Evolutionary conservation across 2,797 vertebrate species (phyloP), one percentile per base, ranked within the genome.

Genomic region (Trachops cirrhosus): DNA sequence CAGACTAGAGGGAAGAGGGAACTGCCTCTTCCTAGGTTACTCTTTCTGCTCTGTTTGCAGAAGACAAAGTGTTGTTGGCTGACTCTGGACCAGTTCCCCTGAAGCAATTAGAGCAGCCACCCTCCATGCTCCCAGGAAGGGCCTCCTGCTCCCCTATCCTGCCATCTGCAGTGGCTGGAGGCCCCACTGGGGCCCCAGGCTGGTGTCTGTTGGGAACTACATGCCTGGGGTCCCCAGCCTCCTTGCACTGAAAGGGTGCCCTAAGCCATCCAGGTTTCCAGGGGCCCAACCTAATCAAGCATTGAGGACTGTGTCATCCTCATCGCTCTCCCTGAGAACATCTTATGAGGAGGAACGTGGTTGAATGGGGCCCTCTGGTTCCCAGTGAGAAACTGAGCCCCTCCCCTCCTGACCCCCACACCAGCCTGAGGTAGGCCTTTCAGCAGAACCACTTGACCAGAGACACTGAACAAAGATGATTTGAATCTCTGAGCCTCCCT

Each of bases 351-450:
- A 96, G 82, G 97, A 52, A 68, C 97, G 97, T 97, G 96, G 95
- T 70, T 96, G 98, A 97, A 98, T 97, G 97, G 98, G 97, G 93
- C 97, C 97, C 98, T 97, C 98, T 97, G 98, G 44, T 97, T 98
- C 94, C 95, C 84, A 93, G 89, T 83, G 97, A 98, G 96, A 97
- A 97, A 96, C 95, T 2, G 89, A 88, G 96, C 96, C 37, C 95
- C 95, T 89, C n/a, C 5, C 93, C n/a, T 89, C 96, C 97, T 97
- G 50, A 93, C 87, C 67, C 21, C 2, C 39, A 9, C 5, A 34
- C 91, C 12, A 32, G 95, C 96, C 70, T 93, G 87, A 95, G 94
- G 19, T 84, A 80, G 29, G 89, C 95, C 96, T 80, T 95, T 97
- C 96, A 97, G 96, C 90, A 1, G 15, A 98, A 98, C 96, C 98